These are phyloP conservation scores for Caretta caretta DNA, from an alignment of 2,113 vertebrate species.

Conservation along the genomic window DNA sequence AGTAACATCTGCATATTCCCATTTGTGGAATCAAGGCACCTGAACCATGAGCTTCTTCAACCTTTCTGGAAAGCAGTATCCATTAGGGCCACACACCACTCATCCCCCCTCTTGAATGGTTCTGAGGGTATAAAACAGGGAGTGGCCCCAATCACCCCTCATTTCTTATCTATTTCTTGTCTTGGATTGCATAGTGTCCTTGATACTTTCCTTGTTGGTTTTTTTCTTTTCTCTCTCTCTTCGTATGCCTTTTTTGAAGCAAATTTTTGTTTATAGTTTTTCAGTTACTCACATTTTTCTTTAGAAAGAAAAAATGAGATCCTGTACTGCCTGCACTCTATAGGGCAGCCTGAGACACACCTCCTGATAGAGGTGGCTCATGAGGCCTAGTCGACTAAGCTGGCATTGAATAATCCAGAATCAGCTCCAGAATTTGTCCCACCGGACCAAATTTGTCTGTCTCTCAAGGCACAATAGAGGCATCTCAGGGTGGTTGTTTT, in stretches of 20 bases:
- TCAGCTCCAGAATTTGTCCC: background rate
- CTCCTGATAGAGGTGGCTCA: background rate
- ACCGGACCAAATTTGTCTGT: background rate
- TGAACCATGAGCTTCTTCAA: background rate
- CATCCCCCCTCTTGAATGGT: background rate
- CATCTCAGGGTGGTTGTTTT: background rate
- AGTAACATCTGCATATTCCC: background rate
- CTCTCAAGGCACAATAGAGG: background rate
- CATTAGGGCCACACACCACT: background rate
- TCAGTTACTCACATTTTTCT: background rate
- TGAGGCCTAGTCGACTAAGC: background rate
- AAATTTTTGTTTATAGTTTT: background rate
- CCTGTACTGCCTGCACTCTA: background rate
- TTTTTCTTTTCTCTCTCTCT: too few relatives aligned
- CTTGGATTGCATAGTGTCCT: background rate
- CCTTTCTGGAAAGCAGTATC: background rate
- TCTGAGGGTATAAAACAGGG: background rate
- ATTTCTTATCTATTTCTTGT: background rate
- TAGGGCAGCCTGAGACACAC: too few relatives aligned
- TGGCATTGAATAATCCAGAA: background rate
- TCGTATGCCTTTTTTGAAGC: background rate
- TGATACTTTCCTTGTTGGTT: background rate
- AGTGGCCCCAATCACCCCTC: too few relatives aligned
- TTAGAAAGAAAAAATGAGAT: background rate
- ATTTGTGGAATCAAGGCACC: background rate